Evolutionary conservation across 1,140 invertebrate species (phyloP).

Genomic region (Telenomus remus): DNA sequence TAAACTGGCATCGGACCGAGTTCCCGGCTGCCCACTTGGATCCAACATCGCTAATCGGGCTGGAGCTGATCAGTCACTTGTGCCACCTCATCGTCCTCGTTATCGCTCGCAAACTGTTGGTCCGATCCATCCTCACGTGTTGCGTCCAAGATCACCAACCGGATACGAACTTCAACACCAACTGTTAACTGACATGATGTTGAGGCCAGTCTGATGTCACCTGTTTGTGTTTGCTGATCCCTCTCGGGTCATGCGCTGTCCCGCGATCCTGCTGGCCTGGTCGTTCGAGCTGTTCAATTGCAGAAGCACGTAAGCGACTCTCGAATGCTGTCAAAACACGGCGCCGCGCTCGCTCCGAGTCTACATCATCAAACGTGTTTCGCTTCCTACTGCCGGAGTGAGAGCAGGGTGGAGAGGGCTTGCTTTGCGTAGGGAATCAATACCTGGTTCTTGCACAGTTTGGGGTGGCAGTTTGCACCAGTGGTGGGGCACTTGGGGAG

Average conservation of each 20-base stretch:
- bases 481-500: conserved; percentile 37
- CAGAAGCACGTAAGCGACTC: conserved; percentile 6
- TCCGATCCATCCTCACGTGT: conserved; percentile 27
- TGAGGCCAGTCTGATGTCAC: conserved; percentile 22
- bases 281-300: conserved; percentile 8
- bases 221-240: conserved; percentile 26
- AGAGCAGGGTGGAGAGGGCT: conserved; percentile 68
- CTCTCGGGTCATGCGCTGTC: conserved; percentile 8
- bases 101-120: too few relatives aligned
- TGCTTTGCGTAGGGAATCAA: conserved; percentile 71
- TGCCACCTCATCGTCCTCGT: too few relatives aligned
- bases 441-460: conserved; percentile 67
- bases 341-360: conserved; percentile 38
- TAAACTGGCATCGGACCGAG: conserved; percentile 28
- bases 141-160: conserved; percentile 32
- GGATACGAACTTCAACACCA: conserved; percentile 15
- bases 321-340: conserved; percentile 24
- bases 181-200: conserved; percentile 18
- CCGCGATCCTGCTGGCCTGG: not conserved
- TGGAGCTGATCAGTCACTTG: too few relatives aligned
- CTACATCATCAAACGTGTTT: conserved; percentile 66
- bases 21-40: conserved; percentile 18
- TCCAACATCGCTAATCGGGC: conserved; percentile 17
- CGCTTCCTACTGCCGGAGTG: conserved; percentile 67
- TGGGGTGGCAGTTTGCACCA: conserved; percentile 49